Percentiles rank a stretch among this genome's conserved stretches.
Conservation (phyloP, 1,140 invertebrate genomes). For the Battus philenor region DNA sequence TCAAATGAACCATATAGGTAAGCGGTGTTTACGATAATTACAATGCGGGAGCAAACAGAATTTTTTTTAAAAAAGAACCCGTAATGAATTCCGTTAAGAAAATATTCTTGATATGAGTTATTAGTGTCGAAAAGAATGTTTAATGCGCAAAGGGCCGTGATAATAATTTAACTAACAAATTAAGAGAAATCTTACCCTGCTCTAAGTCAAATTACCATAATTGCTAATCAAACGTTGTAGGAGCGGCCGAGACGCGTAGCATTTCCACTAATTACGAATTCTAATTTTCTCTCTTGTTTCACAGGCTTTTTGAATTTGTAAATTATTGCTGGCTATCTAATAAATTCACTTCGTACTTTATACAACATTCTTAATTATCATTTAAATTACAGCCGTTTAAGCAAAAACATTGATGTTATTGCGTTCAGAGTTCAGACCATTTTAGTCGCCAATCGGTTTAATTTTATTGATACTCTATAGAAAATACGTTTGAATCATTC, state of each 20-base stretch:
- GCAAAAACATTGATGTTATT: too few relatives aligned
- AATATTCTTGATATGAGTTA: conserved; percentile 19
- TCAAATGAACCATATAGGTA: too few relatives aligned
- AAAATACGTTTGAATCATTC: too few relatives aligned
- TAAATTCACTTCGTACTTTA: conserved; percentile 36
- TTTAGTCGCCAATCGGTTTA: too few relatives aligned
- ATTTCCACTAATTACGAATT: conserved; percentile 69
- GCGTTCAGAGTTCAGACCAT: background rate
- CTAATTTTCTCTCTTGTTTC: conserved; percentile 72
- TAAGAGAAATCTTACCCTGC: conserved; percentile 71
- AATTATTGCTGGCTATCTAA: conserved; percentile 65
- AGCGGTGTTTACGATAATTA: too few relatives aligned
- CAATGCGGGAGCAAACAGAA: too few relatives aligned
- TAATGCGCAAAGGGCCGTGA: conserved; percentile 44
- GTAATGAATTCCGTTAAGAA: background rate
- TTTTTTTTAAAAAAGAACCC: too few relatives aligned
- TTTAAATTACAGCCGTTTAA: conserved; percentile 7
- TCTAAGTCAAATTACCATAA: conserved; percentile 74
- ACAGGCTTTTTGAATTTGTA: conserved; percentile 71
- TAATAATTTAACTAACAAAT: conserved; percentile 74
- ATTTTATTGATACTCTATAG: too few relatives aligned
- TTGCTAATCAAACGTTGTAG: conserved; percentile 74
- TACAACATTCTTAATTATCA: conserved; percentile 7
- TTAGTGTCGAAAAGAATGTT: conserved; percentile 38
- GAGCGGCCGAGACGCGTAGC: conserved; percentile 53